Base-by-base conservation (phyloP, 2,797 vertebrate species). In the Botia kubotai region DNA sequence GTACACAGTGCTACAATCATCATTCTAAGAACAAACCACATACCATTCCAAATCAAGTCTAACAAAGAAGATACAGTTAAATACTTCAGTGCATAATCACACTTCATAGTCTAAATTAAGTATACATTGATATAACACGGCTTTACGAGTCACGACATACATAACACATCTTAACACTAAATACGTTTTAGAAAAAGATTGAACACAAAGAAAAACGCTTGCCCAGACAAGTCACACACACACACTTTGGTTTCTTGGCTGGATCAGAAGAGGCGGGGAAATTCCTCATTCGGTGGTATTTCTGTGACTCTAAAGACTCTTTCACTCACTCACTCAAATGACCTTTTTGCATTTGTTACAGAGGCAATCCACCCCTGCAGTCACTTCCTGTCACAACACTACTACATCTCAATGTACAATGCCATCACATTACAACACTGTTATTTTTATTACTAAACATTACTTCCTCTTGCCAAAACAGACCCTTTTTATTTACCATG, bases 241-340 rank as follows among this genome's bases (percentile, higher is more conserved):
- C 89, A 87, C 84, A 57, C 77, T 87, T 87, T 88, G 62, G 62
- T 83, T 92, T 89, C 84, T 93, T 91, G 91, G 91, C 90, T 84
- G 48, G 88, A 90, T 87, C 87, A 86, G 89, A 87, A 87, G 89
- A 94, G 93, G 93, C 87, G 92, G 94, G 94, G 94, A 92, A 94
- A 94, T 94, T 95, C 94, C 94, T 94, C 88, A 86, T 91, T 90
- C 78, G 75, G 90, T 92, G 78, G 83, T 89, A 92, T 91, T 86
- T 88, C 87, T 91, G 88, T 91, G 91, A 68, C 72, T 81, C 57
- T 80, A 90, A 52, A 88, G 87, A 16, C 84, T 88, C 82, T 89
- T 77, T 81, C 77, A 12, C 72, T 72, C 68, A 1, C 82, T 86
- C 75, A 77, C 77, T 75, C 83, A 79, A 83, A 55, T 81, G 83